Base-by-base conservation (phyloP, 2,888 invertebrate species). In the Hemithea aestivaria region DNA sequence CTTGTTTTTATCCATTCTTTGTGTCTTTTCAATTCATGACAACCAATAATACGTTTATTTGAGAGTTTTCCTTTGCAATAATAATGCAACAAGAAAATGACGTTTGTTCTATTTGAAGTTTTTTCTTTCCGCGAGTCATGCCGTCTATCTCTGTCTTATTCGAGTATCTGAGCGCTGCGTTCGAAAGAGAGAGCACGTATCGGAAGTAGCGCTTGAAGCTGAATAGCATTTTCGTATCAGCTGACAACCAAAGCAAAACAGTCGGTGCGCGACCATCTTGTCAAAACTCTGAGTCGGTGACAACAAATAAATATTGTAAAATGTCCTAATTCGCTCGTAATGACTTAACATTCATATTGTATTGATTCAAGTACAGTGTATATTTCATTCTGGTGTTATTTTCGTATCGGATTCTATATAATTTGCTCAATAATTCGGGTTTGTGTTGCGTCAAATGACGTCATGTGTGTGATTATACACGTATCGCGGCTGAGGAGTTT, bases 241-340 rank as follows among this genome's bases (percentile, higher is more conserved):
- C 88, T 88, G 88, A 88, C 88, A 87, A 84, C 76, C 88, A 88
- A 88, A 88, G 87, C 88, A 88, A 87, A 88, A 88, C 88, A 88
- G 87, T 87, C 85, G 87, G 88, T 87, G 81, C 83, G 87, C 88
- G 81, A 88, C 87, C 88, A 87, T 88, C 87, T 88, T 88, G 88
- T 88, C 88, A 88, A 87, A 87, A 82, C 83, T 82, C 62, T 68
- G 74, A 85, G 77, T 77, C 82, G 75, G 81, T 76, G 79, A 78
- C 83, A 81, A 81, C 82, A 85, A 84, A 85, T 82, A 84, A 81
- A 83, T 85, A 77, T 80, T 80, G 73, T 77, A 87, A 87, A 85
- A 84, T 87, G 85, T 73, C 72, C 70, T 85, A 84, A 80, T 76
- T 79, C 76, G 73, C 65, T 71, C 59, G 78, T 73, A 73, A 77